Evolutionary conservation across 2,797 vertebrate species (phyloP).

Genomic region (Huso huso): DNA sequence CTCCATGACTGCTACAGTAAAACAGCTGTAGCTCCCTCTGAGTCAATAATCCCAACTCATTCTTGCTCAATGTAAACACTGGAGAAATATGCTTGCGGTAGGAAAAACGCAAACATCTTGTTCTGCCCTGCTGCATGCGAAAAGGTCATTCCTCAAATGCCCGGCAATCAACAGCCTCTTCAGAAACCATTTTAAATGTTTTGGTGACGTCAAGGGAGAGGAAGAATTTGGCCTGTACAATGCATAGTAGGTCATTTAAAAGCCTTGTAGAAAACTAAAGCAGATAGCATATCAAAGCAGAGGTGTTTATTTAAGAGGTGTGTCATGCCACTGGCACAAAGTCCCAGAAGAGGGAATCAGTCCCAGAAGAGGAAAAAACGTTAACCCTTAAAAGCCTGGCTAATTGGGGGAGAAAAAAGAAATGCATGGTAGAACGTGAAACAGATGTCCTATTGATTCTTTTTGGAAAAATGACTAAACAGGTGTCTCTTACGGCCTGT

Average conservation of each 20-base stretch:
- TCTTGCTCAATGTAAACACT: background rate
- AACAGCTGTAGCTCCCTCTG: slow-evolving; percentile 7
- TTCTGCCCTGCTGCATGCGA: slow-evolving; percentile 23
- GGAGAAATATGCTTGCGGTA: too few species aligned
- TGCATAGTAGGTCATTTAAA: slow-evolving; percentile 40
- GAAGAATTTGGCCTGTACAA: slow-evolving; percentile 50
- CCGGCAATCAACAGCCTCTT: slow-evolving; percentile 66
- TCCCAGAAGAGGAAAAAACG: slow-evolving; percentile 23
- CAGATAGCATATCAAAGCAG: slow-evolving; percentile 55
- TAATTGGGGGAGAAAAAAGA: background rate
- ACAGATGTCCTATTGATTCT: background rate
- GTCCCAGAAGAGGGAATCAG: slow-evolving; percentile 22
- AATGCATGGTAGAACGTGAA: slow-evolving; percentile 16
- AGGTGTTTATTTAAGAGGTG: slow-evolving; percentile 46
- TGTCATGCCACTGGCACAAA: slow-evolving; percentile 37
- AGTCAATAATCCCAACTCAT: background rate
- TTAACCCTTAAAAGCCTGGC: slow-evolving; percentile 16
- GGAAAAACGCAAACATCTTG: background rate
- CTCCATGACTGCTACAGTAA: background rate
- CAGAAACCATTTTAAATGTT: slow-evolving; percentile 65
- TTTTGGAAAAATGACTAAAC: slow-evolving; percentile 40
- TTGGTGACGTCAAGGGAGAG: slow-evolving; percentile 63
- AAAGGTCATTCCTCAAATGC: slow-evolving; percentile 50
- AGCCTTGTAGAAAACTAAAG: slow-evolving; percentile 12
- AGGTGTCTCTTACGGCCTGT: slow-evolving; percentile 35